Evolutionary conservation across 2,113 vertebrate species (phyloP).

Genomic region (Tretioscincus oriximinensis): DNA sequence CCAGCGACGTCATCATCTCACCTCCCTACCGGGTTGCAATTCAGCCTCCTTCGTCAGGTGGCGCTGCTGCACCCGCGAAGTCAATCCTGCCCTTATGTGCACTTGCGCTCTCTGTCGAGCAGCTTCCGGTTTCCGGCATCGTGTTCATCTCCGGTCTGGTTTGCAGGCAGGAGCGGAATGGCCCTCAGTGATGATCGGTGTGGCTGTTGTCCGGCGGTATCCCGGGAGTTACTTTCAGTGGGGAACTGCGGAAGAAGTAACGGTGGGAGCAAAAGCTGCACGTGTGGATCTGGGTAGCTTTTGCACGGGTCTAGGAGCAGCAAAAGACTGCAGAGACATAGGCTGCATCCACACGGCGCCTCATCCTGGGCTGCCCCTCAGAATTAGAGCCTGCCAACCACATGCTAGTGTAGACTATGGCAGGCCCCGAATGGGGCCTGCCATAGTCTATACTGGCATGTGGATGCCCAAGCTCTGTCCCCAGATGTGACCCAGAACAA

Average conservation of each 20-base stretch:
- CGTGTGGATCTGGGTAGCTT: neutral
- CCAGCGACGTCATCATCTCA: too few species aligned
- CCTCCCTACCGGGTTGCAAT: rapidly evolving
- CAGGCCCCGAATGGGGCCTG: too few species aligned
- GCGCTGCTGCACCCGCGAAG: neutral
- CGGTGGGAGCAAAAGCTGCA: too few species aligned
- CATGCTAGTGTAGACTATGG: too few species aligned
- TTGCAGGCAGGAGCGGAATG: slow-evolving; percentile 4
- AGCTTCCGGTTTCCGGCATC: neutral
- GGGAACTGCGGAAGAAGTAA: slow-evolving; percentile 58
- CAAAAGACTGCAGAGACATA: neutral
- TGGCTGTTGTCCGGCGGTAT: slow-evolving; percentile 8
- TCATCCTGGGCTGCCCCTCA: too few species aligned
- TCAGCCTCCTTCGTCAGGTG: slow-evolving; percentile 17
- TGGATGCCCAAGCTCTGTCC: too few species aligned
- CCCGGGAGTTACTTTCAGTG: slow-evolving; percentile 70
- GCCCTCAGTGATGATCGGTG: neutral
- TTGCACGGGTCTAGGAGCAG: neutral
- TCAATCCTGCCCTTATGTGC: neutral
- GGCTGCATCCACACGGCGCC: too few species aligned
- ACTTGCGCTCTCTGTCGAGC: neutral
- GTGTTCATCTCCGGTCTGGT: too few species aligned
- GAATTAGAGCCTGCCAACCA: too few species aligned
- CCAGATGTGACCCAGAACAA: too few species aligned
- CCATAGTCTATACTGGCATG: too few species aligned